Conservation (phyloP, 2,113 vertebrate genomes). For the Chlorodrepanis virens region DNA sequence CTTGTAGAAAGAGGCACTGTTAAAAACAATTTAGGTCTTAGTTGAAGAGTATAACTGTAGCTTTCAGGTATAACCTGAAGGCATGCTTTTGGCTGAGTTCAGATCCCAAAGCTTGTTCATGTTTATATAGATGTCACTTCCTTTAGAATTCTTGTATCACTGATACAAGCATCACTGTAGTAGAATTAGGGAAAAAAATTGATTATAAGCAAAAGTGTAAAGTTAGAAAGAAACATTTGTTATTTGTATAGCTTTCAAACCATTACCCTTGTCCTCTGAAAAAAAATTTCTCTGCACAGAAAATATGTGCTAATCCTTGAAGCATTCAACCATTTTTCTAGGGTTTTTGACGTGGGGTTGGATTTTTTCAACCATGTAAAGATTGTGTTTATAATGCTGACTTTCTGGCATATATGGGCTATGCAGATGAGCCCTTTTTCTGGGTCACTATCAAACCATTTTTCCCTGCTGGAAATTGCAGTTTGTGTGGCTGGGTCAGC, state of each 20-base stretch:
- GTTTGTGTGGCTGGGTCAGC: background rate
- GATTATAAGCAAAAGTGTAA: background rate
- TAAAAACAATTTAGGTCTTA: background rate
- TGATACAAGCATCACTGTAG: background rate
- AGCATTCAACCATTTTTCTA: background rate
- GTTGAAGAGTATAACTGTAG: background rate
- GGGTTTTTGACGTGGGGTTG: background rate
- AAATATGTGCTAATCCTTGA: background rate
- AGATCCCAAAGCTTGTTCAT: background rate
- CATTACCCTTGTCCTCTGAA: background rate
- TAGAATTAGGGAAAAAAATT: background rate
- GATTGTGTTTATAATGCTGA: background rate
- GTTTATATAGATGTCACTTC: background rate
- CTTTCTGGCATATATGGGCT: background rate
- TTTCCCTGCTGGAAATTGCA: background rate
- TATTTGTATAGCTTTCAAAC: background rate
- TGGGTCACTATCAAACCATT: background rate
- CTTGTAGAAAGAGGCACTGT: background rate
- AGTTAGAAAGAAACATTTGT: background rate
- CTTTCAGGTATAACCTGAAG: background rate
- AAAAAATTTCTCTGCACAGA: background rate
- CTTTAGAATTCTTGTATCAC: background rate
- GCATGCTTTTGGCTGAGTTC: background rate
- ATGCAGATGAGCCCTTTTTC: background rate
- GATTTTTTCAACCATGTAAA: background rate